Evolutionary conservation across 2,797 vertebrate genomes (phyloP), one percentile per base, ranked within the genome.

Genomic region (Micrastur ruficollis): DNA sequence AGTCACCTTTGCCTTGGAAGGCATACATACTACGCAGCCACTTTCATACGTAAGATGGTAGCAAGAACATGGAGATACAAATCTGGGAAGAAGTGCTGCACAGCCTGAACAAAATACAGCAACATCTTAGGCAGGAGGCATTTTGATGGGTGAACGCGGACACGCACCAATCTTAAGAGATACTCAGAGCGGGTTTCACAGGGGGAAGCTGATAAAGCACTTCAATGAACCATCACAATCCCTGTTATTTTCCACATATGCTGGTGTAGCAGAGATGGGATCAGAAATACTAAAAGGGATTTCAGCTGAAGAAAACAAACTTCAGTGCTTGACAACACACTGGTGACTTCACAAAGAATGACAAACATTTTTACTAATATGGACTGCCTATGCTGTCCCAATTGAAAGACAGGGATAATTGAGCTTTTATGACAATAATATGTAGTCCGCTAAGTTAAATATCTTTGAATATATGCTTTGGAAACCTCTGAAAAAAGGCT

Each of bases 221-320:
- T 80, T 46, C 32, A 18, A 4, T 1, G 47, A 52, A 12, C 42
- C 55, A 53, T 2, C n/a, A 6, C 59, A 36, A 1, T 1, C 22
- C 5, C 1, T 11, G 19, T 1, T 23, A 2, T 8, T 16, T 66
- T 8, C 44, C 34, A 72, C 18, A 4, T 0, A 2, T 3, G 2
- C 11, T 19, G 79, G 15, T 4, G 29, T 0, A 40, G n/a, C 67
- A 56, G 49, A 22, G 63, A 11, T 31, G 50, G 68, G 36, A 49
- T 32, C 55, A 58, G 68, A 19, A 75, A 15, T 4, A 9, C 14
- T 23, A 80, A 49, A 20, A 49, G 40, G 44, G n/a, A 36, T 36
- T 79, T 58, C n/a, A 73, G 55, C n/a, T 68, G 29, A 58, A 53
- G 49, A 29, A 74, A 63, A 49, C 23, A 36, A 50, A 6, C 23